Base-by-base conservation (phyloP, 2,797 vertebrate genomes). In the Pipistrellus nathusii region DNA sequence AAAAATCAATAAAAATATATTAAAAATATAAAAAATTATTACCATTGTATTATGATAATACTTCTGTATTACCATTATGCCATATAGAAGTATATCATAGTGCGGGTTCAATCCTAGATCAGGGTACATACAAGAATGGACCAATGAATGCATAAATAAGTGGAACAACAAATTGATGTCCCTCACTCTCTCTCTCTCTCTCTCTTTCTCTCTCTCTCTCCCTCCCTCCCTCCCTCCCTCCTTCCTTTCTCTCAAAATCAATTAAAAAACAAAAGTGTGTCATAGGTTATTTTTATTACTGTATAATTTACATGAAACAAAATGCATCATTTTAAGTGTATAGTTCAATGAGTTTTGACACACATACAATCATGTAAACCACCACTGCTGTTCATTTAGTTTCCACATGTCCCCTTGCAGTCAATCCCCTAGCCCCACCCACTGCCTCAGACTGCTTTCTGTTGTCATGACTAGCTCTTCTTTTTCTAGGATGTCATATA, bases 401-500 rank as follows among this genome's bases (percentile, higher is more conserved):
- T 92, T 69, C 30, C 41, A 73, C 0, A 14, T 23, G 18, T 27
- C 12, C 21, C 20, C 6, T 75, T 57, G 66, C 46, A 25, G 14
- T 62, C 21, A 62, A 7, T 86, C 25, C 68, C 6, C 6, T 38
- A 6, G 41, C 8, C 46, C 53, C 4, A 48, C 38, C 3, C 27
- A 71, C 7, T 21, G 38, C 21, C 69, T 71, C 30, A 62, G 13
- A 73, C 35, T 84, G 41, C 62, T 80, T 86, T 32, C 57, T 87
- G 72, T 86, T 83, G 69, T 76, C 27, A 25, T 35, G 41, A 62
- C 69, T 59, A 91, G 53, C n/a, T 94, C 73, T 66, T 5, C 25
- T 76, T 94, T 90, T n/a, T 72, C 68, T 84, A 66, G 55, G 68
- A 41, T 76, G 41, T 89, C 73, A 27, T 66, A 72, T 25, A 59